These are phyloP conservation scores for Rhinogobio ventralis DNA, from an alignment of 2,797 vertebrate genomes.

Conservation along the genomic window DNA sequence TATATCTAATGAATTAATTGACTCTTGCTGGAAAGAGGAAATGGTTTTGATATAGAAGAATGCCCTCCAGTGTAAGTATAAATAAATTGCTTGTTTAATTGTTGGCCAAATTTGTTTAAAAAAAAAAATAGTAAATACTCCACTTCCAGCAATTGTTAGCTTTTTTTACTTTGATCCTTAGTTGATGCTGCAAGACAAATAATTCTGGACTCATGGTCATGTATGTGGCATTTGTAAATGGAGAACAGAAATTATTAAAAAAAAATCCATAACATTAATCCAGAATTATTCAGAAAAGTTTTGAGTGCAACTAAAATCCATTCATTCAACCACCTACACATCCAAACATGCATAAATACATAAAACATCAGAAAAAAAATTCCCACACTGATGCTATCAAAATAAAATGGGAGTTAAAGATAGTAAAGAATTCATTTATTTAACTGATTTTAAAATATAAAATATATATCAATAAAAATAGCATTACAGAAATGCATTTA, in stretches of 20 bases:
- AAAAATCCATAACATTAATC: background rate
- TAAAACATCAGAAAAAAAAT: background rate
- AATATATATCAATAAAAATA: background rate
- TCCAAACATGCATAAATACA: background rate
- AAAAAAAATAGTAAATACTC: background rate
- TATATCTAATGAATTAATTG: background rate
- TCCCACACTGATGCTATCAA: background rate
- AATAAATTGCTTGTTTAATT: background rate
- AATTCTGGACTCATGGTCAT: background rate
- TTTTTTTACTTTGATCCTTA: background rate
- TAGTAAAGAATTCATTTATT: background rate
- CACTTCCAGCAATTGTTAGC: background rate
- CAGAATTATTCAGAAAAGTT: background rate
- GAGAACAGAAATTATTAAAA: background rate
- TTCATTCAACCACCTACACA: background rate
- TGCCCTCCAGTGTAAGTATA: conserved; percentile 7
- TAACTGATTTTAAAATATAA: conserved; percentile 21
- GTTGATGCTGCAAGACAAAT: background rate
- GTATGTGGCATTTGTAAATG: background rate
- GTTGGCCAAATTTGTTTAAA: background rate
- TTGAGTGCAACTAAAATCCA: background rate
- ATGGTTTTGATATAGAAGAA: conserved; percentile 1
- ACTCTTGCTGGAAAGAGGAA: background rate
- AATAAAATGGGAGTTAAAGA: background rate
- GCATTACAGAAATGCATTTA: conserved; percentile 28